These are phyloP conservation scores for Sakesphorus luctuosus DNA, from an alignment of 2,113 vertebrate genomes.

Conservation along the genomic window DNA sequence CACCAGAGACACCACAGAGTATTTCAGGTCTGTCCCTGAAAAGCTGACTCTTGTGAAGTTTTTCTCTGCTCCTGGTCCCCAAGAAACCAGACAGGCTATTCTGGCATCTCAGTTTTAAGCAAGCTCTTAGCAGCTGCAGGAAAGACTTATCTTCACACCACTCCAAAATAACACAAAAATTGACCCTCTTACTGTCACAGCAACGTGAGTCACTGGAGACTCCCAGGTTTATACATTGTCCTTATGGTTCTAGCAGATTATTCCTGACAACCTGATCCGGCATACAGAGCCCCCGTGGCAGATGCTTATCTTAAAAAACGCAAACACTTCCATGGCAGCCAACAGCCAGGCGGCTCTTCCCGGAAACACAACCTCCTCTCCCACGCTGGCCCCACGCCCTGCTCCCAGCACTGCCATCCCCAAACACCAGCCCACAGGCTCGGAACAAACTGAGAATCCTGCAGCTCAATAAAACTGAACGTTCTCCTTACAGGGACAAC, in stretches of 20 bases:
- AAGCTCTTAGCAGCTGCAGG: background rate
- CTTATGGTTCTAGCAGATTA: background rate
- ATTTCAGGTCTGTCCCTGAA: background rate
- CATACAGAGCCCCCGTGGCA: background rate
- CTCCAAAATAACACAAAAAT: background rate
- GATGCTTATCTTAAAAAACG: slow-evolving; percentile 16
- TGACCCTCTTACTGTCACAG: background rate
- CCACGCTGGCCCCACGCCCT: background rate
- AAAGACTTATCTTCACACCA: background rate
- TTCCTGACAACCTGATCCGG: background rate
- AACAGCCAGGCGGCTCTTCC: background rate
- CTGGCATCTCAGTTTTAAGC: background rate
- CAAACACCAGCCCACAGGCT: background rate
- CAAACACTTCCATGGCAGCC: background rate
- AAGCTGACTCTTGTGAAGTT: background rate
- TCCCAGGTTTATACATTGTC: background rate
- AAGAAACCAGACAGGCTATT: background rate
- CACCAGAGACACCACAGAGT: background rate
- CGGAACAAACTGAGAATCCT: accelerated
- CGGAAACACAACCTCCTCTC: background rate
- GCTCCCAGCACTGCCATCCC: background rate
- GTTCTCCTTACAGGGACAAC: background rate
- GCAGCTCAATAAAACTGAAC: background rate
- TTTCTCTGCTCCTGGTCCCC: background rate
- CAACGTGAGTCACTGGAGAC: background rate